phyloP scores from a whole-genome alignment of 2,888 invertebrate species.

The Hylaea fasciaria region DNA sequence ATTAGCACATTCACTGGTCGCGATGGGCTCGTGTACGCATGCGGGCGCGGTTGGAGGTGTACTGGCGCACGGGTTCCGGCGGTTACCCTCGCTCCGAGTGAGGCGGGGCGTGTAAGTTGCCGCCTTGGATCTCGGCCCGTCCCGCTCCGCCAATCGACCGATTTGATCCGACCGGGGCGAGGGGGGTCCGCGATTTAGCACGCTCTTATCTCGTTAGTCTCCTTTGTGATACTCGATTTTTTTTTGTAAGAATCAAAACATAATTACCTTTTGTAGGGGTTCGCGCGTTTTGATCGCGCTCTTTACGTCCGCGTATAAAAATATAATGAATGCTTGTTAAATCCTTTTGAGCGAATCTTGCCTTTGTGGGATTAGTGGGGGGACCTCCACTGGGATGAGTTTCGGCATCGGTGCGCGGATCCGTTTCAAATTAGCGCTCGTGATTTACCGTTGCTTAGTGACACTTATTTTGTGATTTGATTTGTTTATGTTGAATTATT shows the following conservation, averaged over 20 bases:
- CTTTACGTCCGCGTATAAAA: constrained; percentile 83
- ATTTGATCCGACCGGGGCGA: constrained; percentile 80
- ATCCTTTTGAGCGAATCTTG: constrained; percentile 79
- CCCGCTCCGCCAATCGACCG: constrained; percentile 81
- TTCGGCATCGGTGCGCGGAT: constrained; percentile 64
- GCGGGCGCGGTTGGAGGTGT: constrained; percentile 80
- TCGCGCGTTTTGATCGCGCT: constrained; percentile 83
- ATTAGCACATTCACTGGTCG: constrained; percentile 77
- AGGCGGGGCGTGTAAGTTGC: constrained; percentile 48
- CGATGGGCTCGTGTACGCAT: constrained; percentile 81
- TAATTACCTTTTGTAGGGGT: constrained; percentile 85
- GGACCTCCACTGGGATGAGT: constrained; percentile 57
- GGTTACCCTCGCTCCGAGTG: constrained; percentile 57
- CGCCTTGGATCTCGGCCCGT: constrained; percentile 53
- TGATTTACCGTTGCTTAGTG: constrained; percentile 73
- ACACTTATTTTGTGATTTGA: constrained; percentile 67
- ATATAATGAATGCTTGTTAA: constrained; percentile 85
- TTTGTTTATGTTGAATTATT: constrained; percentile 53
- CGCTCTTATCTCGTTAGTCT: constrained; percentile 85
- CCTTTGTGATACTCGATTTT: constrained; percentile 84
- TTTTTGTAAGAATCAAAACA: constrained; percentile 84
- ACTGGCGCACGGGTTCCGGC: constrained; percentile 67
- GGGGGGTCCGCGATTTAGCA: constrained; percentile 82
- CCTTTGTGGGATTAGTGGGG: constrained; percentile 78
- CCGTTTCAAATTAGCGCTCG: constrained; percentile 80